Conservation (phyloP, 1,140 invertebrate genomes). For the Drosophila parvula region DNA sequence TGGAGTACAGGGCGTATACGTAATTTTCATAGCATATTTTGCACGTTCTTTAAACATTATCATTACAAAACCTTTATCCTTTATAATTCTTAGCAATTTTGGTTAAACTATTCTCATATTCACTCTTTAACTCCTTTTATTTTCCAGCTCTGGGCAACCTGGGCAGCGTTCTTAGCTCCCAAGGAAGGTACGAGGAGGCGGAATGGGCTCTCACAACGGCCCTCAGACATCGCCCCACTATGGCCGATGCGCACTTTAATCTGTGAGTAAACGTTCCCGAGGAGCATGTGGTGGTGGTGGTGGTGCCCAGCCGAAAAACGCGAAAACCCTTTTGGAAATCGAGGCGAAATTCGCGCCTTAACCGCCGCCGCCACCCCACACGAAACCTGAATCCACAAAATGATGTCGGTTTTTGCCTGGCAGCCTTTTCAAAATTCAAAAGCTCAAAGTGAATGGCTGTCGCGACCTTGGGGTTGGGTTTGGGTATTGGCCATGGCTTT, state of each 20-base stretch:
- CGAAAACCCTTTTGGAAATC: constrained; percentile 49
- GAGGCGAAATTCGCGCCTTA: constrained; percentile 52
- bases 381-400: constrained; percentile 61
- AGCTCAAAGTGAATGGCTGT: constrained; percentile 78
- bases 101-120: background rate
- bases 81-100: background rate
- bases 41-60: background rate
- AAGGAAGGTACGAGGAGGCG: constrained; percentile 92
- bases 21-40: background rate
- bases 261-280: constrained; percentile 91
- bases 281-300: constrained; percentile 48
- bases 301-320: constrained; percentile 3
- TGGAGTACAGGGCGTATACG: background rate
- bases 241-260: constrained; percentile 98
- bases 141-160: constrained; percentile 94
- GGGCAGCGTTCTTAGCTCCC: constrained; percentile 94
- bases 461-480: constrained; percentile 67
- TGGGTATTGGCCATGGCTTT: constrained; percentile 2
- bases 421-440: constrained; percentile 80
- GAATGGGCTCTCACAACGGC: constrained; percentile 94
- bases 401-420: constrained; percentile 70
- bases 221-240: constrained; percentile 93
- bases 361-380: constrained; percentile 33
- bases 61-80: too few relatives aligned
- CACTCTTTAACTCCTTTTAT: background rate